A percentile compares a stretch with the other conserved stretches of the same genome.
Conservation (phyloP, 2,888 invertebrate genomes). For the Papilio elwesi region DNA sequence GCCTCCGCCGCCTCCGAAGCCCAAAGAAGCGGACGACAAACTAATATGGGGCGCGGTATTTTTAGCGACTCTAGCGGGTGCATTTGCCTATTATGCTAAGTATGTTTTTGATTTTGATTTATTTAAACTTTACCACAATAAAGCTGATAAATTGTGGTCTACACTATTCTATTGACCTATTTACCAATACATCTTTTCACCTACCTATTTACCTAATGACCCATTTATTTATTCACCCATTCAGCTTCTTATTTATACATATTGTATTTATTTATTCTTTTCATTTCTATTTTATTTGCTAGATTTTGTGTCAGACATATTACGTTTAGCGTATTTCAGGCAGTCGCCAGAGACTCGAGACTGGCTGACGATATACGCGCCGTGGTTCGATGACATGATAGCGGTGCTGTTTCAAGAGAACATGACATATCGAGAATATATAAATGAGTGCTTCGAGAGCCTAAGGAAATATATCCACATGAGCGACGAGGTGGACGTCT, state of each 20-base stretch:
- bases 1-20: slow-evolving; percentile 57
- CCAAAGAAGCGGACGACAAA: slow-evolving; percentile 62
- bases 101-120: slow-evolving; percentile 48
- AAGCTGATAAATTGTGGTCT: too few relatives aligned
- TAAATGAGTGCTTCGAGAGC: slow-evolving; percentile 45
- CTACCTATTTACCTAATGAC: too few relatives aligned
- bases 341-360: slow-evolving; percentile 84
- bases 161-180: too few relatives aligned
- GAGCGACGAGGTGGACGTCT: slow-evolving; percentile 52
- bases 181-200: too few relatives aligned
- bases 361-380: slow-evolving; percentile 86
- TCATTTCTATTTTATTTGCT: too few relatives aligned
- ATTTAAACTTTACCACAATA: background rate
- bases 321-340: slow-evolving; percentile 39
- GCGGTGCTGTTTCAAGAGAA: slow-evolving; percentile 86
- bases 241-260: too few relatives aligned
- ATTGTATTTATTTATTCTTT: too few relatives aligned
- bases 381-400: slow-evolving; percentile 87
- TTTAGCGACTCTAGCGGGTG: slow-evolving; percentile 55
- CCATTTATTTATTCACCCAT: too few relatives aligned
- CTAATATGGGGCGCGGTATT: slow-evolving; percentile 64
- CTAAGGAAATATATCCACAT: slow-evolving; percentile 45
- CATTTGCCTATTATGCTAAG: slow-evolving; percentile 67
- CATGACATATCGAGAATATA: slow-evolving; percentile 58
- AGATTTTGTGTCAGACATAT: slow-evolving; percentile 1